These are phyloP conservation scores for Podarcis cretensis DNA, from an alignment of 2,113 vertebrate genomes.

Conservation along the genomic window DNA sequence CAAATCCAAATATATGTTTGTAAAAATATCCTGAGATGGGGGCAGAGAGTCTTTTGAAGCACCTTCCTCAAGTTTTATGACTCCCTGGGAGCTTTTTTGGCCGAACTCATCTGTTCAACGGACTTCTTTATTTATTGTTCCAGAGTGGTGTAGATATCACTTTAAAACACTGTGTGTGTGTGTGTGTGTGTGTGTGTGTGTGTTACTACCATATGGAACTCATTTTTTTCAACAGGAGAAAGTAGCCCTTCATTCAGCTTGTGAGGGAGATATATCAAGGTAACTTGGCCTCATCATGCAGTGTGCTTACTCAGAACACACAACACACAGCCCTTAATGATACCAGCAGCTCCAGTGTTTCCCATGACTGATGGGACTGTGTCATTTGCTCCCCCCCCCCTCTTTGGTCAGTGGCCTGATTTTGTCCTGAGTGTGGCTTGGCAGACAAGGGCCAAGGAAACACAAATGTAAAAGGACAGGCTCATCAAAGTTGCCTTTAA, in stretches of 20 bases:
- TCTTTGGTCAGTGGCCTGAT: conserved; percentile 41
- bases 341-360: not conserved
- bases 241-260: conserved; percentile 10
- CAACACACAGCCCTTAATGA: not conserved
- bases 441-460: conserved; percentile 31
- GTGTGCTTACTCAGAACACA: not conserved
- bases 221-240: not conserved
- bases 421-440: conserved; percentile 56
- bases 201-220: not conserved
- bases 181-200: not conserved
- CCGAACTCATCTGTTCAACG: not conserved
- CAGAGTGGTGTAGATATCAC: not conserved
- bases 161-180: not conserved
- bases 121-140: conserved; percentile 2
- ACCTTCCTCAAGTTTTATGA: not conserved
- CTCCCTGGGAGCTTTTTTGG: not conserved
- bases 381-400: not conserved
- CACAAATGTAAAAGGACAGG: conserved; percentile 19
- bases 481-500: conserved; percentile 57
- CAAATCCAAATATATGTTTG: not conserved
- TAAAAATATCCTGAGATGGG: not conserved
- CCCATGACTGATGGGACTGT: not conserved
- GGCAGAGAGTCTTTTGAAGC: not conserved
- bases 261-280: not conserved
- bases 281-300: not conserved